Evolutionary conservation across 1,140 invertebrate species (phyloP), one percentile per base, ranked within the genome.

Genomic region (Phymastichus coffea): DNA sequence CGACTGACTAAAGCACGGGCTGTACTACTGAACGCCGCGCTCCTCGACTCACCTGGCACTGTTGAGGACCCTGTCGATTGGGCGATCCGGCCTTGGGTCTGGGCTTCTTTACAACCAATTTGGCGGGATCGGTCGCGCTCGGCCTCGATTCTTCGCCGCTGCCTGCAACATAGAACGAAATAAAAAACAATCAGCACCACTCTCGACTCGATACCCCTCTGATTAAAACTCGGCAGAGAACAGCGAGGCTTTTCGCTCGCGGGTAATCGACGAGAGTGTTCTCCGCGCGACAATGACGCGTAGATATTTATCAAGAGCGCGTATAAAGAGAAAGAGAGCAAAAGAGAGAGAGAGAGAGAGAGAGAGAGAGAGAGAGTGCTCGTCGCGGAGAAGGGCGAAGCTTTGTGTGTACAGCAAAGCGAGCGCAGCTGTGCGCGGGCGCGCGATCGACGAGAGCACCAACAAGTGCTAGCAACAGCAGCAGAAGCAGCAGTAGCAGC

Each of bases 1-100:
- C 35, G 57, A 40, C 47, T 58, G 57, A 52, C 57, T 44, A 4
- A 15, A 19, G 47, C 38, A 19, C 26, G 40, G 23, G 14, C 26
- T 19, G 41, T 43, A 49, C 56, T 43, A 57, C 47, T 57, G 46
- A 35, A n/a, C n/a, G n/a, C n/a, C 30, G 47, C 38, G 48, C 14
- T 14, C 33, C 52, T 52, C 52, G 22, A 35, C 80, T 83, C 75
- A 90, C 88, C 84, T 88, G 87, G 75, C 88, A 91, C 71, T 89
- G 88, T 68, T 91, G 89, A 47, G 88, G 88, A 48, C 89, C 89
- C 77, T 90, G 89, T 55, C 89, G 79, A 71, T 89, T 91, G 20
- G 89, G 89, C 28, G 89, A 90, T 23, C 87, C 85, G 63, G 88
- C 83, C 74, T 91, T 91, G 3, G 86, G 85, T 61, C 88, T 83